Evolutionary conservation across 2,113 vertebrate genomes (phyloP), one percentile per base, ranked within the genome.

Genomic region (Eleginops maclovinus): DNA sequence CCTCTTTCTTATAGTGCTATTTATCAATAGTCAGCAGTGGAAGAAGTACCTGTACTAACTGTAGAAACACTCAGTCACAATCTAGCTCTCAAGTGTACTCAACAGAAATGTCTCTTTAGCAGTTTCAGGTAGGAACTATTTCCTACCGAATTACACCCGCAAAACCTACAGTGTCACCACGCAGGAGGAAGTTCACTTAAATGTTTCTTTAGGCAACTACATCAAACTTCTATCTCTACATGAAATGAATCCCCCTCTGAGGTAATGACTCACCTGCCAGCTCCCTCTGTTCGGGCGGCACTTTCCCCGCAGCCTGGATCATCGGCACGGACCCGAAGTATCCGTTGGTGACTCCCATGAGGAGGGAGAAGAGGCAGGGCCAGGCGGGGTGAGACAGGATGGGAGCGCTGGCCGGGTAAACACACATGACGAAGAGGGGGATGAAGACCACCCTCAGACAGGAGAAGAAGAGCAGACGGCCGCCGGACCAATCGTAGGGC

Each of bases 261-360:
- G 31, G 31, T 36, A 36, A 1, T 6, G 10, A 13, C 75, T 79
- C 91, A 99, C 98, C 98, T 94, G 98, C 97, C 77, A 99, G 87
- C 89, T 99, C 98, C 72, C 97, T 94, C 93, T 99, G 98, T 83
- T 96, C 96, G 0, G 97, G 97, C 17, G 95, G 94, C 79, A 99
- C 97, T 93, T 96, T 97, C 47, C 98, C 96, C 0, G 98, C 97
- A 0, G 98, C 98, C 90, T 97, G 95, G 87, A 99, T 99, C 98
- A 99, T 99, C 56, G 98, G 98, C 53, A 99, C 97, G 0, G 98
- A 99, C 83, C 98, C 97, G 0, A 99, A 99, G 89, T 99, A 99
- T 44, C 98, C 98, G 0, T 98, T 99, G 90, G 96, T 98, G 86
- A 99, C 96, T 50, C 98, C 98, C 97, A 99, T 98, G 73, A 99